These are phyloP conservation scores for Nemotelus nigrinus DNA, from an alignment of 2,888 invertebrate genomes.

Conservation along the genomic window DNA sequence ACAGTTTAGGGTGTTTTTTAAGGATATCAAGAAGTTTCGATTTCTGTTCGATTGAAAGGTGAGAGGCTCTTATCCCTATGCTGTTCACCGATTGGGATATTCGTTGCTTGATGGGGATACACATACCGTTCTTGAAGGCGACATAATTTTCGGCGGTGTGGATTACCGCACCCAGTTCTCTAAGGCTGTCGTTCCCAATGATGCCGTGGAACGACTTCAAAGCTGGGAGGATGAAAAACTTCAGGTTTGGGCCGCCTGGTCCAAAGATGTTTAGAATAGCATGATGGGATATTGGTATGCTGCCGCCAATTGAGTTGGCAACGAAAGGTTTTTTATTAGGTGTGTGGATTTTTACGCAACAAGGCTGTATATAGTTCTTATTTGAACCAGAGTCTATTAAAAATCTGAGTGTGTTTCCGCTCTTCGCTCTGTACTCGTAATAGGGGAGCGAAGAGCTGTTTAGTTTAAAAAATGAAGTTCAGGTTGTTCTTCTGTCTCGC, in stretches of 20 bases:
- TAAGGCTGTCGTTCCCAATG: conserved; percentile 47
- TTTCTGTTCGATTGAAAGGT: conserved; percentile 10
- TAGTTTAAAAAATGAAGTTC: conserved; percentile 52
- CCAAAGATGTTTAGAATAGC: conserved; percentile 43
- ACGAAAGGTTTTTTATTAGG: conserved; percentile 47
- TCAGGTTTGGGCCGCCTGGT: conserved; percentile 28
- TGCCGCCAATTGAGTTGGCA: conserved; percentile 49
- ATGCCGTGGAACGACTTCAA: conserved; percentile 45
- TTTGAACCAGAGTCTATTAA: conserved; percentile 51
- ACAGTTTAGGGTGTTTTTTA: neutral
- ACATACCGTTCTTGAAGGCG: conserved; percentile 21
- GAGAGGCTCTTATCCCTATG: conserved; percentile 24
- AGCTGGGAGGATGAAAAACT: conserved; percentile 46
- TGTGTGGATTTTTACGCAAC: conserved; percentile 41
- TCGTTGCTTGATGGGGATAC: conserved; percentile 38
- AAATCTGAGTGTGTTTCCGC: conserved; percentile 50
- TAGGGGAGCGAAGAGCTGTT: conserved; percentile 52
- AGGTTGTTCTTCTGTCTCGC: no score
- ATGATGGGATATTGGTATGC: conserved; percentile 47
- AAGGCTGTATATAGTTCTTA: conserved; percentile 50
- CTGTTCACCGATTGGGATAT: conserved; percentile 31
- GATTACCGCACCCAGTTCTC: conserved; percentile 40
- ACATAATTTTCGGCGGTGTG: conserved; percentile 42
- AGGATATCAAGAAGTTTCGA: neutral
- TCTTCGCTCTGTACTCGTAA: conserved; percentile 49